Evolutionary conservation across 2,888 invertebrate genomes (phyloP), one percentile per base, ranked within the genome.

Genomic region (Osmoderma eremita): DNA sequence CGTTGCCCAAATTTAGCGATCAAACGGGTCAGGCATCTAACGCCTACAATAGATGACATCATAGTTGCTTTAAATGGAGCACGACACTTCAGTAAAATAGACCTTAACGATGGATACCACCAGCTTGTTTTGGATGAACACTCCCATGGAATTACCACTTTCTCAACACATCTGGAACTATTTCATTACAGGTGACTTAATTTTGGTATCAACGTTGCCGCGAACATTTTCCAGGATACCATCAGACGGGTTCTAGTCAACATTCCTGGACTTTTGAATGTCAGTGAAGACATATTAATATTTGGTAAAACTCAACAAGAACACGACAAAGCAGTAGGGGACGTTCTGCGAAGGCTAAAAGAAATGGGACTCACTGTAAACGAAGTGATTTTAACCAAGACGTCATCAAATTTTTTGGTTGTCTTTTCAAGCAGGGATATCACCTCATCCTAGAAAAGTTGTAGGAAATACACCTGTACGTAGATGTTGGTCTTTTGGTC

Each of bases 321-420:
- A 53, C 80, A 79, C 64, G 76, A 81, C 67, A 48, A 22, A 24
- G 67, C 75, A 10, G 61, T 81, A 15, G 30, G 67, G 24, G 42
- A 70, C 61, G 76, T 77, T 4, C 42, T 79, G 6, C 51, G 72
- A 36, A 69, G 72, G 54, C 71, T 78, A 38, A 22, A 70, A 30
- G 66, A 72, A 51, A 62, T 53, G 18, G 71, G 73, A 58, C 64
- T 78, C 10, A 70, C 72, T 20, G 67, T 78, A 8, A 77, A 79
- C 53, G 51, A 75, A 2, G 80, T 69, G 54, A 65, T 17, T 77
- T 72, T 61, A 68, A 68, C 10, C 67, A 56, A 30, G 13, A 64
- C 45, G 64, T 66, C 53, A 65, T 79, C 2, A 51, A 71, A 15
- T 78, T 78, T 69, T 70, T 78, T n/a, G 77, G 78, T 24, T 75